Evolutionary conservation across 1,140 invertebrate species (phyloP).

Genomic region (Sitodiplosis mosellana): DNA sequence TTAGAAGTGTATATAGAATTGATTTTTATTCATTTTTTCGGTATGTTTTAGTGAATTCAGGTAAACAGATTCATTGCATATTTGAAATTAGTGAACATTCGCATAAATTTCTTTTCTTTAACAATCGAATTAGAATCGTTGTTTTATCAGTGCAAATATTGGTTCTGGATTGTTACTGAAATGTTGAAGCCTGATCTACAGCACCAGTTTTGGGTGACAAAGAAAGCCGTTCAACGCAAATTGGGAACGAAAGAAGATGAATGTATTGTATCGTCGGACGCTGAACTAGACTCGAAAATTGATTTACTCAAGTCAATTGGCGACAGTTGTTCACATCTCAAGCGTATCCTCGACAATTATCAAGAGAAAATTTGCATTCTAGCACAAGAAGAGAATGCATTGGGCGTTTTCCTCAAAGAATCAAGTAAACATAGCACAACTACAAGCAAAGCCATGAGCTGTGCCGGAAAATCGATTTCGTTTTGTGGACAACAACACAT

Average conservation of each 20-base stretch:
- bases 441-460: slow-evolving; percentile 83
- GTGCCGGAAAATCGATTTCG: slow-evolving; percentile 82
- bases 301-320: slow-evolving; percentile 93
- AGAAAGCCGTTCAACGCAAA: slow-evolving; percentile 85
- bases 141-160: no score
- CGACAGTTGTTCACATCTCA: slow-evolving; percentile 72
- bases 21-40: no score
- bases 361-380: slow-evolving; percentile 85
- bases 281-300: slow-evolving; percentile 91
- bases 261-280: slow-evolving; percentile 87
- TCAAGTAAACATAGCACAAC: slow-evolving; percentile 69
- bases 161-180: not conserved
- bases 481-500: slow-evolving; percentile 91
- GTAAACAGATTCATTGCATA: no score
- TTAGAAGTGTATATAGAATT: no score
- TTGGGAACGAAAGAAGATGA: slow-evolving; percentile 96
- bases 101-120: no score
- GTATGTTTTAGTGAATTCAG: no score
- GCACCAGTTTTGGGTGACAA: slow-evolving; percentile 96
- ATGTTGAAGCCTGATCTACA: slow-evolving; percentile 49
- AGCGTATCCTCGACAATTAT: slow-evolving; percentile 83
- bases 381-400: slow-evolving; percentile 87
- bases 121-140: no score
- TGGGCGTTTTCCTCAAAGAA: slow-evolving; percentile 89
- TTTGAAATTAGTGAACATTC: no score